Evolutionary conservation across 2,797 vertebrate genomes (phyloP), one percentile per base, ranked within the genome.

Genomic region (Menidia menidia): DNA sequence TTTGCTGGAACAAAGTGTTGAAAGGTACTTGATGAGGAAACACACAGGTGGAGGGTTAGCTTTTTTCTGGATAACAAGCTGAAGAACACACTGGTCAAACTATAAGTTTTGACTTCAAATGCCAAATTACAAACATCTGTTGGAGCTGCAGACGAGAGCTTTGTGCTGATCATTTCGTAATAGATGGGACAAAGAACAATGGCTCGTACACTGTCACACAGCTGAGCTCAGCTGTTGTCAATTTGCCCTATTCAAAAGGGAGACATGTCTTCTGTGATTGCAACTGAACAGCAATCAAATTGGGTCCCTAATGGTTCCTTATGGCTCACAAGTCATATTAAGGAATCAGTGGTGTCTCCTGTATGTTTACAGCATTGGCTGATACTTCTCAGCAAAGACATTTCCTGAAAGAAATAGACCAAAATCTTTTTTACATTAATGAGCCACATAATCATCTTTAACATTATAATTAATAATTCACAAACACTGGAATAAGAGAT

Each of bases 1-100:
- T 66, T 60, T 60, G 32, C 12, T 60, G n/a, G 30, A 55, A 54
- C n/a, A 55, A 60, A 52, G 31, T 57, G 52, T 19, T 41, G 15
- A 7, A 62, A 19, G 60, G 25, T 18, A 59, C 25, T 30, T 15
- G 44, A 33, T 39, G n/a, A 50, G 18, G 9, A 33, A 11, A 30
- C 10, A 51, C 41, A 71, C 30, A 35, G 19, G 12, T 71, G 39
- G 31, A 14, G 25, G 25, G 16, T n/a, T 71, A 25, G 45, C 8
- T 45, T 39, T 10, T 42, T 47, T 15, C 52, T 44, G 18, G 31
- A 70, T 18, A 30, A 6, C 19, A 19, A 48, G 19, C 0, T 56
- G 44, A 57, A 50, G 32, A 25, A 48, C 16, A 19, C 51, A 19
- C 19, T 15, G 18, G 8, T 35, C 41, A 60, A 33, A 43, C 32